phyloP scores from a whole-genome alignment of 2,113 vertebrate genomes.

The Macheiramphus alcinus region DNA sequence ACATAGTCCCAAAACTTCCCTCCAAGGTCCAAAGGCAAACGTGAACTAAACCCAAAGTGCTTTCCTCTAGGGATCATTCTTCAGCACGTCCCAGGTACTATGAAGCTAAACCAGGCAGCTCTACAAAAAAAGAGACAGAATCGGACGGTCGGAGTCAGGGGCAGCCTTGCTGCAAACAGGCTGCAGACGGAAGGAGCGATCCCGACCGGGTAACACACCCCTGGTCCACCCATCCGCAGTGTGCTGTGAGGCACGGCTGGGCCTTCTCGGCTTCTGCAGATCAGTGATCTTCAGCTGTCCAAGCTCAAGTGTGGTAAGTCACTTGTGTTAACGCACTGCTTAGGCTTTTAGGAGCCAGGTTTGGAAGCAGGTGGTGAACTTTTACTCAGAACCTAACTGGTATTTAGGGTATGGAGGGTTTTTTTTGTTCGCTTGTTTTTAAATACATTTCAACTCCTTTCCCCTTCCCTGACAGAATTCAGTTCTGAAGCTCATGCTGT shows the following conservation, averaged over 20 bases:
- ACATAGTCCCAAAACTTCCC: not conserved
- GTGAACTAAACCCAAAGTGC: not conserved
- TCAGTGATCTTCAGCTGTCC: not conserved
- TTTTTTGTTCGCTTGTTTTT: not conserved
- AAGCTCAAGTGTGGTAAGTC: not conserved
- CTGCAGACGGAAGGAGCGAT: not conserved
- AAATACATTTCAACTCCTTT: not conserved
- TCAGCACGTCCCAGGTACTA: not conserved
- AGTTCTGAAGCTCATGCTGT: not conserved
- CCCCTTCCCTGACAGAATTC: not conserved
- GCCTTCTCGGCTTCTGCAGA: not conserved
- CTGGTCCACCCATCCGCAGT: accelerated
- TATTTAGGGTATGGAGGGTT: not conserved
- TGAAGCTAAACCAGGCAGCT: not conserved
- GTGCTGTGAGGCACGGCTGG: accelerated
- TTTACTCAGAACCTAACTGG: not conserved
- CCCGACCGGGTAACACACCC: accelerated
- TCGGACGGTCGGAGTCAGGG: not conserved
- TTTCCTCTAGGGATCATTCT: not conserved
- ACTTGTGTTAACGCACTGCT: not conserved
- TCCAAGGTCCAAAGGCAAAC: not conserved
- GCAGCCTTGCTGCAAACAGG: not conserved
- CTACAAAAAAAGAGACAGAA: not conserved
- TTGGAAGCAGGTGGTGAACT: not conserved
- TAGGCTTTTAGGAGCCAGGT: not conserved